phyloP scores from a whole-genome alignment of 2,888 invertebrate genomes.

The Trachelus stipa region DNA sequence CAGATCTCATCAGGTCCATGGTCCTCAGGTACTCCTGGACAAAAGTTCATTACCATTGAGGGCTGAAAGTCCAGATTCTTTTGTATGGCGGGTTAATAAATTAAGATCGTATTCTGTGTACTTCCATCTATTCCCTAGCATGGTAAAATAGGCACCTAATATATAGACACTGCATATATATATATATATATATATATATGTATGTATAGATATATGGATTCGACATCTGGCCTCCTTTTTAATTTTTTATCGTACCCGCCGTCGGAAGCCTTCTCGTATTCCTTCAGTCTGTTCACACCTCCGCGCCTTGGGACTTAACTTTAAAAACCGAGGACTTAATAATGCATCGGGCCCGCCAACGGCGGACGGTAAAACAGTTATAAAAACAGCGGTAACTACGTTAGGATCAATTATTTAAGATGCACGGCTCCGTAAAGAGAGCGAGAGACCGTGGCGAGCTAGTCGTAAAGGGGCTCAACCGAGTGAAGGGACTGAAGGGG shows the following conservation, averaged over 20 bases:
- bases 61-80: background rate
- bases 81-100: background rate
- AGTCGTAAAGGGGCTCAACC: conserved; percentile 56
- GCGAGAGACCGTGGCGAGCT: conserved; percentile 42
- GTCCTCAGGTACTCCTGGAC: background rate
- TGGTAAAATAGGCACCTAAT: background rate
- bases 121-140: background rate
- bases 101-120: background rate
- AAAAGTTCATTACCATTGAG: background rate
- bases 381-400: conserved; percentile 65
- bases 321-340: conserved; percentile 57
- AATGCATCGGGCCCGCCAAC: conserved; percentile 54
- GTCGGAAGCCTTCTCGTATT: conserved; percentile 30
- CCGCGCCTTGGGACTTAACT: conserved; percentile 42
- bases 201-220: background rate
- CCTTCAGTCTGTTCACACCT: conserved; percentile 45
- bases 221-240: conserved; percentile 33
- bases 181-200: too few species aligned
- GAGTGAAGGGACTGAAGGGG: conserved; percentile 15
- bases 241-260: conserved; percentile 30
- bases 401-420: conserved; percentile 64
- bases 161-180: too few species aligned
- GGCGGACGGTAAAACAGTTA: conserved; percentile 64
- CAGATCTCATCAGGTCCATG: background rate
- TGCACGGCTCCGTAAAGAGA: conserved; percentile 58